These are phyloP conservation scores for Monochamus alternatus DNA, from an alignment of 2,888 invertebrate genomes.

Conservation along the genomic window DNA sequence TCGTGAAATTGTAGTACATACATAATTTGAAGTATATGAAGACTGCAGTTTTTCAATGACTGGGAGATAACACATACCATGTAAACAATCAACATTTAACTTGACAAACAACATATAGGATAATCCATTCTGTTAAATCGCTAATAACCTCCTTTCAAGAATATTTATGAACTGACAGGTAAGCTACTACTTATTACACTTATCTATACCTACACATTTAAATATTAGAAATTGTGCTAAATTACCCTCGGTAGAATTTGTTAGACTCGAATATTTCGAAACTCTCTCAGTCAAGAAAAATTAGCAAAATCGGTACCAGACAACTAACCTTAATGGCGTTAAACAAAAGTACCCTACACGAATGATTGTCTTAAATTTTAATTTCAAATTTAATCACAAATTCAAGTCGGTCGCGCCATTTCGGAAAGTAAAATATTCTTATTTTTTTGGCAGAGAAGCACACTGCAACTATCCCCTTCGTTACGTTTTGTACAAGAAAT, in stretches of 20 bases:
- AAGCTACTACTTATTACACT: conserved; percentile 66
- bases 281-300: conserved; percentile 20
- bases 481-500: not conserved
- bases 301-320: not conserved
- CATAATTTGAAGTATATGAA: conserved; percentile 22
- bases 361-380: conserved; percentile 27
- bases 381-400: not conserved
- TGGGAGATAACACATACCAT: conserved; percentile 63
- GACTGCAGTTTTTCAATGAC: conserved; percentile 43
- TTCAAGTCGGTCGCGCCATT: not conserved
- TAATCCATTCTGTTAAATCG: conserved; percentile 52
- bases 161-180: conserved; percentile 60
- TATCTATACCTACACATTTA: conserved; percentile 68
- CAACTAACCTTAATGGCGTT: not conserved
- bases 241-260: conserved; percentile 56
- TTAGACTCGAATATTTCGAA: conserved; percentile 48
- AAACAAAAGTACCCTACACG: conserved; percentile 16
- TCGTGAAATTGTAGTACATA: not conserved
- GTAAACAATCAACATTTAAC: conserved; percentile 67
- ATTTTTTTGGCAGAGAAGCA: not conserved
- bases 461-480: not conserved
- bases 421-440: not conserved
- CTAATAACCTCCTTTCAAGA: conserved; percentile 39
- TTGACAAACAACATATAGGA: conserved; percentile 66
- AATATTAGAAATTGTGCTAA: conserved; percentile 63